These are phyloP conservation scores for Parambassis ranga DNA, from an alignment of 2,797 vertebrate species.

Conservation along the genomic window DNA sequence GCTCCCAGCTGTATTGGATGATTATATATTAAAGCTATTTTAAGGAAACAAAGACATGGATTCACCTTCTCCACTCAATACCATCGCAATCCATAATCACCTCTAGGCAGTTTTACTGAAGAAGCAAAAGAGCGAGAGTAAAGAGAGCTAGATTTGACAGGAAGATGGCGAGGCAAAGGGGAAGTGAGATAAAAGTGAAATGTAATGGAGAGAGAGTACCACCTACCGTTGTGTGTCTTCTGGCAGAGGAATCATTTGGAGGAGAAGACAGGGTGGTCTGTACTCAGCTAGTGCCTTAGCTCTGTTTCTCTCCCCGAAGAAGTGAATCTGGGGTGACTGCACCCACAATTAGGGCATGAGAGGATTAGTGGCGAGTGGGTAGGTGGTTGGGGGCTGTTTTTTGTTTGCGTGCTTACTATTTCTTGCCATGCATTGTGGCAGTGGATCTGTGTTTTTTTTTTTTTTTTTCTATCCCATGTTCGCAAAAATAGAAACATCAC, in stretches of 20 bases:
- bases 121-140: slow-evolving; percentile 40
- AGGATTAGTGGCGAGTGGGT: slow-evolving; percentile 75
- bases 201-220: slow-evolving; percentile 71
- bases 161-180: slow-evolving; percentile 66
- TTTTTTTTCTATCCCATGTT: slow-evolving; percentile 35
- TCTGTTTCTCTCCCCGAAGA: slow-evolving; percentile 20
- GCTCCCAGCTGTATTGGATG: slow-evolving; percentile 30
- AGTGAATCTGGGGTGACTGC: slow-evolving; percentile 69
- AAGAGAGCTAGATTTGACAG: slow-evolving; percentile 51
- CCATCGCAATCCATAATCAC: slow-evolving; percentile 66
- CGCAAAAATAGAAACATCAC: slow-evolving; percentile 65
- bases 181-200: slow-evolving; percentile 71
- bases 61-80: slow-evolving; percentile 50
- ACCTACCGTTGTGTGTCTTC: slow-evolving; percentile 70
- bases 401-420: slow-evolving; percentile 58
- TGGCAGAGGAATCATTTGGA: slow-evolving; percentile 57
- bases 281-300: slow-evolving; percentile 37
- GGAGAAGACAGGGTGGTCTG: slow-evolving; percentile 63
- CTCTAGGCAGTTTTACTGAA: slow-evolving; percentile 64
- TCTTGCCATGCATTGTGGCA: slow-evolving; percentile 46
- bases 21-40: slow-evolving; percentile 66
- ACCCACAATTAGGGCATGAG: slow-evolving; percentile 76
- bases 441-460: slow-evolving; percentile 17
- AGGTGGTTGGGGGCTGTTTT: slow-evolving; percentile 73
- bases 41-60: slow-evolving; percentile 64